phyloP scores from a whole-genome alignment of 1,140 invertebrate genomes.

The Drosophila funebris region DNA sequence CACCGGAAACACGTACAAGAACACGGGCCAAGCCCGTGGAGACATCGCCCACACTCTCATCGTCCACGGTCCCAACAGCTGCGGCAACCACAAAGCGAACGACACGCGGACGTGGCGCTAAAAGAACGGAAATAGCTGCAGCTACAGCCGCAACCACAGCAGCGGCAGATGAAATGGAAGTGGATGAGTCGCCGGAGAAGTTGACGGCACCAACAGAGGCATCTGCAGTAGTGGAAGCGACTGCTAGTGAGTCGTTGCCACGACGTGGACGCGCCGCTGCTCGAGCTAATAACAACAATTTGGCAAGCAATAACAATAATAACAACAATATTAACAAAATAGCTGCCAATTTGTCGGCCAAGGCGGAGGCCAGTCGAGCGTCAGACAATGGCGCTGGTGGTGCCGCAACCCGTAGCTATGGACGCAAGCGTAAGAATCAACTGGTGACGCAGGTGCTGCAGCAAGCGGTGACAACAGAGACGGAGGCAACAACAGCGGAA shows the following conservation, averaged over 20 bases:
- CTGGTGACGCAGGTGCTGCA: conserved; percentile 68
- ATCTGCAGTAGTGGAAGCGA: background rate
- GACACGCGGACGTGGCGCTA: conserved; percentile 55
- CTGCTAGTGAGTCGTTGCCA: conserved; percentile 16
- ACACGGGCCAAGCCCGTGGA: conserved; percentile 49
- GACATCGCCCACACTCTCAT: background rate
- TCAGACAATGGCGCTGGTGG: conserved; percentile 33
- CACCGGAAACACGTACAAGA: conserved; percentile 2
- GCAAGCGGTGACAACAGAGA: conserved; percentile 18
- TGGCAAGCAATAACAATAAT: conserved; percentile 67
- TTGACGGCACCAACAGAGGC: background rate
- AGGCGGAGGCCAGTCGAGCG: conserved; percentile 64
- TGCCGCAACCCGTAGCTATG: conserved; percentile 66
- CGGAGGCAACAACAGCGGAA: conserved; percentile 17
- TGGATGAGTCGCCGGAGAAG: conserved; percentile 30
- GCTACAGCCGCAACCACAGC: no score
- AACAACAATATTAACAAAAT: conserved; percentile 82
- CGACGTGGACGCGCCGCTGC: conserved; percentile 63
- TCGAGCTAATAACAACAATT: conserved; percentile 67
- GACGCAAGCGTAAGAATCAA: conserved; percentile 79
- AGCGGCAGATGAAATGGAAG: conserved; percentile 35
- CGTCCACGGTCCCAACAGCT: no score
- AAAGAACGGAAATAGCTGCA: conserved; percentile 9
- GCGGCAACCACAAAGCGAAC: conserved; percentile 50
- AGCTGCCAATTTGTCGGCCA: conserved; percentile 71